Evolutionary conservation across 2,113 vertebrate genomes (phyloP), one percentile per base, ranked within the genome.

Genomic region (Microcebus murinus): DNA sequence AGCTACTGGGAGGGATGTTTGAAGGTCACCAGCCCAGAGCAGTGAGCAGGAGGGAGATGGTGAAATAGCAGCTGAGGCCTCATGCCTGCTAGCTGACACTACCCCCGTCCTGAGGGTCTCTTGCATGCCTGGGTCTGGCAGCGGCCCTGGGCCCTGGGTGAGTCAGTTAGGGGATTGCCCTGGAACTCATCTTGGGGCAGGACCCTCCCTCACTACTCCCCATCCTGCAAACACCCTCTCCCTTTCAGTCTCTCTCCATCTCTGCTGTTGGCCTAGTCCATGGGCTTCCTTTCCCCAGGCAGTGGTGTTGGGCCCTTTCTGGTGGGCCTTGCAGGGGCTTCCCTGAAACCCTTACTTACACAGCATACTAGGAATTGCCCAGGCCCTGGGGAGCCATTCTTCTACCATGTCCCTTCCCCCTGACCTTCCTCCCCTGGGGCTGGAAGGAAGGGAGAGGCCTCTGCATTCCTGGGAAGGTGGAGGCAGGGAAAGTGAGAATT

Each of bases 391-490:
- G 45, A 85, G 27, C 20, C 45, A 34, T 89, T 76, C 23, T 57
- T 79, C 48, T 29, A 76, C 14, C 42, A 76, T 8, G 1, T 36
- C 81, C 5, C 36, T 29, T 39, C 81, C 70, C 67, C 29, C 1
- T 10, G 20, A 14, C 4, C 55, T 93, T 84, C n/a, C 70, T 92
- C 36, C 55, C 36, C 67, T 76, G 29, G 27, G 57, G 50, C 82
- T 92, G 57, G 55, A 81, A 81, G 88, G 42, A 92, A 77, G 48
- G 61, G 15, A 76, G 59, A 55, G 52, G 50, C 67, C 67, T 74
- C 80, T 39, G n/a, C 92, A 96, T 98, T 97, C 95, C 87, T 8
- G 17, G 2, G 70, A 91, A 93, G 90, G 80, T 52, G 71, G 77
- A 93, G 80, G 94, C 70, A 85, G 52, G 70, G 61, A 86, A 94